Conservation (phyloP, 1,140 invertebrate species). For the Batillaria attramentaria region DNA sequence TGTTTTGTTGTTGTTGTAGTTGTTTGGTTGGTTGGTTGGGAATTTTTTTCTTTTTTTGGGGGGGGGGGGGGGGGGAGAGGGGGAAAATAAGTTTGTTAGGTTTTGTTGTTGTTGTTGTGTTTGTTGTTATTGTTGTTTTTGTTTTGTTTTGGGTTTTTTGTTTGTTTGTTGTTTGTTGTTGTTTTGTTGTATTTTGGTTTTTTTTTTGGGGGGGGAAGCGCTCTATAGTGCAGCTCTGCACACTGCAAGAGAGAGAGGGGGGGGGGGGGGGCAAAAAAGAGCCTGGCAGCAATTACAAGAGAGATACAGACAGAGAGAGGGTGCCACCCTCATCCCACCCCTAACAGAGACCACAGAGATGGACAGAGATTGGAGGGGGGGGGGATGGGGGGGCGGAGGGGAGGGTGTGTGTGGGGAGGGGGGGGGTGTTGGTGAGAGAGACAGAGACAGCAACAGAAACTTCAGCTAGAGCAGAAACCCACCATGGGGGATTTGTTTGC, state of each 20-base stretch:
- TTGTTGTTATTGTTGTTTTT: not conserved
- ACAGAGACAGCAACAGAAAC: not conserved
- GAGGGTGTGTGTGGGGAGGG: not conserved
- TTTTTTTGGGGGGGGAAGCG: too few species aligned
- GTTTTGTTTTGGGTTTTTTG: too few species aligned
- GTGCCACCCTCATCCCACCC: too few species aligned
- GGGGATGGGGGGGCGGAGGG: not conserved
- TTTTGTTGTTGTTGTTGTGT: not conserved
- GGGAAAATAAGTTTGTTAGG: not conserved
- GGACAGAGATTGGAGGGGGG: not conserved
- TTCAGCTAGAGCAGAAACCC: not conserved
- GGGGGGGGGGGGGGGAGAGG: not conserved
- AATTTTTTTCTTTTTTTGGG: too few species aligned
- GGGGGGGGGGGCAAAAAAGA: not conserved
- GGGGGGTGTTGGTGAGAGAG: not conserved
- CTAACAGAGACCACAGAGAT: not conserved
- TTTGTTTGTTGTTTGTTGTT: not conserved
- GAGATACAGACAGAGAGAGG: too few species aligned
- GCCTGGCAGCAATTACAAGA: not conserved
- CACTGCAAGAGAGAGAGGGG: not conserved
- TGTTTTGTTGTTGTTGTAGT: too few species aligned
- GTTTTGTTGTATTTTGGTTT: too few species aligned
- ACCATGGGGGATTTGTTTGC: too few species aligned
- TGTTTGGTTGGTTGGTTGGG: too few species aligned
- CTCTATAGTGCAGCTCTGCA: not conserved